A percentile compares a stretch with the other conserved stretches of the same genome.
Evolutionary conservation across 2,113 vertebrate genomes (phyloP).

Genomic region (Phylloscopus whistleri): DNA sequence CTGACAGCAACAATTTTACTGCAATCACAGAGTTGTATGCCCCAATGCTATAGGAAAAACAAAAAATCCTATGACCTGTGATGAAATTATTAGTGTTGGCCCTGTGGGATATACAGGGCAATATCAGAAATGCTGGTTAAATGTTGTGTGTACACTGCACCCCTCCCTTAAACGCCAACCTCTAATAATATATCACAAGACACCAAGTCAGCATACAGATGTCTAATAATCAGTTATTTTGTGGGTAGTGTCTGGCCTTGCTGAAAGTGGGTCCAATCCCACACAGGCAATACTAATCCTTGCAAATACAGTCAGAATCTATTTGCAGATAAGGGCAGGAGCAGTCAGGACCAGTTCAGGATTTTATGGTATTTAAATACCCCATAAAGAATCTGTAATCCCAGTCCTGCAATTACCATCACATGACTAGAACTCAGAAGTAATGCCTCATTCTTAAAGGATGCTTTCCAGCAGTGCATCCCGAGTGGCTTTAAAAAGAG

Average conservation of each 20-base stretch:
- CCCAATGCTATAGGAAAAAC: background rate
- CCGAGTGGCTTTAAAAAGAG: background rate
- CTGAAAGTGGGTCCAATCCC: background rate
- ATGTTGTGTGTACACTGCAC: background rate
- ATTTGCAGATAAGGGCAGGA: constrained; percentile 33
- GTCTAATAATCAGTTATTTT: constrained; percentile 23
- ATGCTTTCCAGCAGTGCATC: background rate
- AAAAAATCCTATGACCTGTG: background rate
- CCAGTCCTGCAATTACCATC: background rate
- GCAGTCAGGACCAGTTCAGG: background rate
- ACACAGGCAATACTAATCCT: background rate
- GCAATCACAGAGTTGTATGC: background rate
- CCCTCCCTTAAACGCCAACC: background rate
- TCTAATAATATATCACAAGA: constrained; percentile 16
- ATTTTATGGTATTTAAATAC: constrained; percentile 36
- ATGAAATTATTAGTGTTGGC: background rate
- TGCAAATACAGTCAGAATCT: constrained; percentile 3
- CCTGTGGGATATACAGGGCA: background rate
- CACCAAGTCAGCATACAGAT: background rate
- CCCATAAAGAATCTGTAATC: background rate
- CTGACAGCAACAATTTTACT: background rate
- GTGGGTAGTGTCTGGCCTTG: background rate
- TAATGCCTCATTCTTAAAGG: background rate
- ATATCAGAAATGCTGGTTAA: background rate
- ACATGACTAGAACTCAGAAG: background rate